Percentiles rank a stretch among this genome's conserved stretches.
phyloP scores from a whole-genome alignment of 2,113 vertebrate species.

The Thunnus maccoyii region DNA sequence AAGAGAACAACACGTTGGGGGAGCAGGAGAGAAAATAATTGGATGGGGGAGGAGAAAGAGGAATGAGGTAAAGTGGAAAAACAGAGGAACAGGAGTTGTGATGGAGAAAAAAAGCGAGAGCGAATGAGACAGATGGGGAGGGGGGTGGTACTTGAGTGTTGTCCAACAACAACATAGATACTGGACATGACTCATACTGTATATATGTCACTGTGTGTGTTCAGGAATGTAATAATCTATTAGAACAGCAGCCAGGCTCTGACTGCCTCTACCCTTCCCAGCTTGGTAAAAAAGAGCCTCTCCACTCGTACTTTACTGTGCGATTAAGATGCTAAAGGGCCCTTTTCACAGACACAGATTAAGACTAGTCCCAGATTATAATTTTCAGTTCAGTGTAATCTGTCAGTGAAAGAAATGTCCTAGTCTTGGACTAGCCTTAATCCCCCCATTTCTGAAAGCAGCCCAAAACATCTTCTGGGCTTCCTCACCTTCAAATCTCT shows the following conservation, averaged over 20 bases:
- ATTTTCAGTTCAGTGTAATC: conserved; percentile 60
- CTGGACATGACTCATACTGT: conserved; percentile 59
- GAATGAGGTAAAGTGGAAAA: conserved; percentile 31
- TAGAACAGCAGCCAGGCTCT: conserved; percentile 20
- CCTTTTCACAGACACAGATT: conserved; percentile 63
- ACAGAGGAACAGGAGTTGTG: conserved; percentile 21
- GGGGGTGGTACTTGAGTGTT: conserved; percentile 18
- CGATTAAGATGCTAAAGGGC: conserved; percentile 46
- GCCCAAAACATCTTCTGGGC: conserved; percentile 28
- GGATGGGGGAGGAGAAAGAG: conserved; percentile 37
- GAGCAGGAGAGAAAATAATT: not conserved
- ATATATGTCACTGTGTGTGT: conserved; percentile 46
- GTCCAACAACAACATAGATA: conserved; percentile 57
- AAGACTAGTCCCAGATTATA: conserved; percentile 68
- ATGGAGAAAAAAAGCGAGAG: conserved; percentile 12
- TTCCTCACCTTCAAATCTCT: conserved; percentile 92
- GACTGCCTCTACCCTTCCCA: not conserved
- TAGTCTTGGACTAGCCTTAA: conserved; percentile 59
- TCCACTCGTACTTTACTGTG: conserved; percentile 16
- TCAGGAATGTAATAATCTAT: conserved; percentile 31
- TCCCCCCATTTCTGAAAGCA: conserved; percentile 26
- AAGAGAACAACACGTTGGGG: conserved; percentile 12
- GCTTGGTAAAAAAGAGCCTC: conserved; percentile 6
- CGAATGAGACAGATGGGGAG: conserved; percentile 31
- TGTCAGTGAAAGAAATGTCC: conserved; percentile 47